Conservation (phyloP, 1,140 invertebrate genomes). For the Drepana arcuata region DNA sequence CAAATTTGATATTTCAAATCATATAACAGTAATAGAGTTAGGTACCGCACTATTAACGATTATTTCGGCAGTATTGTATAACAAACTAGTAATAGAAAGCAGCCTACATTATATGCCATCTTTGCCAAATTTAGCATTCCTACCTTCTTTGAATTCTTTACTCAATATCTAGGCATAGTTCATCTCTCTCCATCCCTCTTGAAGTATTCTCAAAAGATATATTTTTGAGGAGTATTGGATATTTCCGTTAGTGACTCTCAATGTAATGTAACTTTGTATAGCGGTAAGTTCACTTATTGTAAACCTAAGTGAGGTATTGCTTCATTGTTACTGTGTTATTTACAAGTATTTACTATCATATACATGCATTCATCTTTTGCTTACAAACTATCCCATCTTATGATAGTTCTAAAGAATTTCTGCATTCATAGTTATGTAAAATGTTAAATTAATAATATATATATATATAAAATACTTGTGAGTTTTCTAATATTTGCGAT, state of each 20-base stretch:
- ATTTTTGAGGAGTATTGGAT: slow-evolving; percentile 46
- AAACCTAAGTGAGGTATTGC: background rate
- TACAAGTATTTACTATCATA: slow-evolving; percentile 2
- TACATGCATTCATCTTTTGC: slow-evolving; percentile 25
- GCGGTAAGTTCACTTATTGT: background rate
- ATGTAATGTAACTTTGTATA: slow-evolving; percentile 20
- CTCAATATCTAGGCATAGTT: slow-evolving; percentile 7
- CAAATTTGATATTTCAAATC: too few relatives aligned
- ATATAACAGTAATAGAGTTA: too few relatives aligned
- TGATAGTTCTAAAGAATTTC: slow-evolving; percentile 25
- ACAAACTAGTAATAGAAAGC: too few relatives aligned
- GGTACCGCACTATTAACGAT: too few relatives aligned
- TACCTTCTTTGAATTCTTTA: slow-evolving; percentile 16
- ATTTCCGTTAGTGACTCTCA: slow-evolving; percentile 39
- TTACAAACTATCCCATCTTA: slow-evolving; percentile 28
- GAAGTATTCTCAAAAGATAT: slow-evolving; percentile 26
- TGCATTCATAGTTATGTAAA: slow-evolving; percentile 10
- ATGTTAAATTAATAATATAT: background rate
- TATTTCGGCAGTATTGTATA: too few relatives aligned
- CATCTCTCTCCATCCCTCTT: slow-evolving; percentile 24
- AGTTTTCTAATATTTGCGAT: slow-evolving; percentile 18
- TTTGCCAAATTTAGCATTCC: slow-evolving; percentile 29
- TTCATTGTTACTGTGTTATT: background rate
- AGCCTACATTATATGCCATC: slow-evolving; percentile 15
- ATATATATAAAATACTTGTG: slow-evolving; percentile 4